Evolutionary conservation across 2,797 vertebrate species (phyloP), one percentile per base, ranked within the genome.

Genomic region (Cossypha caffra): DNA sequence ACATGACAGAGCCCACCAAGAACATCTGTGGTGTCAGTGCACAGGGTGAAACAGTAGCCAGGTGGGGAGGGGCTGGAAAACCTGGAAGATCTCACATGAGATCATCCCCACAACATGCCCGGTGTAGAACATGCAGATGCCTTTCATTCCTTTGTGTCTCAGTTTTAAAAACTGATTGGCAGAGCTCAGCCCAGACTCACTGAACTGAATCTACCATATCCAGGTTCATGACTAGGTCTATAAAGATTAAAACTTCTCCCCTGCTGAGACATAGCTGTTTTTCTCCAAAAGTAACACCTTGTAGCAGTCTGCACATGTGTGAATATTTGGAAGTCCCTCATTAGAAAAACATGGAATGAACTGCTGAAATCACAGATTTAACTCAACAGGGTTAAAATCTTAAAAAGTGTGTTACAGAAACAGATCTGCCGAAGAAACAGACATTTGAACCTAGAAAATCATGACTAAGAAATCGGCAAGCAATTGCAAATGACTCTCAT

Each of bases 31-130:
- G 14, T 58, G 55, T n/a, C 37, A 48, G 17, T 31, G 64, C 13
- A 37, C 47, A 38, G 33, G 35, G 54, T 47, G 86, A 80, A 95
- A 55, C 2, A 6, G 15, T 47, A 19, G 55, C 37, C 66, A 51
- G 14, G 7, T 50, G 25, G 47, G 26, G 20, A 11, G 19, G 23
- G 25, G 19, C 38, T 11, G 76, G 29, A 76, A 85, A 91, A 76
- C 16, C 31, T 43, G 23, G 31, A 69, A 73, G 17, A 51, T 54
- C 25, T 82, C 35, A 58, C 20, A 14, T 19, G 9, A 47, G 29
- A 62, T 57, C 33, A 85, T 6, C 19, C 43, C 42, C 38, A 66
- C 18, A 72, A 26, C 0, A 0, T 16, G 16, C n/a, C 16, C 38
- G 24, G 21, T 13, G n/a, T 10, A 47, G 45, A 88, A 90, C 29